These are phyloP conservation scores for Hydrolagus colliei DNA, from an alignment of 2,797 vertebrate genomes.

Conservation along the genomic window DNA sequence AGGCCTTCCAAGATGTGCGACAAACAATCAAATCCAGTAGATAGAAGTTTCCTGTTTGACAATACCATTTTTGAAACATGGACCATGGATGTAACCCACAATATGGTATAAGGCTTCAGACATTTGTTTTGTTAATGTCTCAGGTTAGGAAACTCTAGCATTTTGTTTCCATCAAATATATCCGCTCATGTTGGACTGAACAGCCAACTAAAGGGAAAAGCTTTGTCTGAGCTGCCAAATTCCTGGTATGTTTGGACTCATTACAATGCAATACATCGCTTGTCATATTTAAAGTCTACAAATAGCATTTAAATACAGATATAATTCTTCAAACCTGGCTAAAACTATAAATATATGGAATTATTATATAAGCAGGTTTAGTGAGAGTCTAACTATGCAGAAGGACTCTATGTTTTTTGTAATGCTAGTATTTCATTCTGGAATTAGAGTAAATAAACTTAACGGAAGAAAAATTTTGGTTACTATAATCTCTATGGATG, in stretches of 20 bases:
- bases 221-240: neutral
- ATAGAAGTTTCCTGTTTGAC: neutral
- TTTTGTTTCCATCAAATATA: neutral
- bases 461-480: neutral
- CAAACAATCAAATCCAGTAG: neutral
- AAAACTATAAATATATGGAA: neutral
- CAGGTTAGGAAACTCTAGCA: too few relatives aligned
- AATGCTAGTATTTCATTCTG: neutral
- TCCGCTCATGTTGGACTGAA: neutral
- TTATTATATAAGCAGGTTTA: neutral
- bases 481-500: neutral
- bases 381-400: neutral
- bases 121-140: neutral
- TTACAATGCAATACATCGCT: too few relatives aligned
- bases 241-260: neutral
- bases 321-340: neutral
- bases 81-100: neutral
- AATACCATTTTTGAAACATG: neutral
- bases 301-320: neutral
- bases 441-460: slow-evolving; percentile 12
- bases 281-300: too few relatives aligned
- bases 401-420: neutral
- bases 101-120: neutral
- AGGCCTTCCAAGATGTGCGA: neutral
- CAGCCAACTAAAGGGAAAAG: neutral